Evolutionary conservation across 2,888 invertebrate genomes (phyloP), one percentile per base, ranked within the genome.

Genomic region (Polymixis lichenea): DNA sequence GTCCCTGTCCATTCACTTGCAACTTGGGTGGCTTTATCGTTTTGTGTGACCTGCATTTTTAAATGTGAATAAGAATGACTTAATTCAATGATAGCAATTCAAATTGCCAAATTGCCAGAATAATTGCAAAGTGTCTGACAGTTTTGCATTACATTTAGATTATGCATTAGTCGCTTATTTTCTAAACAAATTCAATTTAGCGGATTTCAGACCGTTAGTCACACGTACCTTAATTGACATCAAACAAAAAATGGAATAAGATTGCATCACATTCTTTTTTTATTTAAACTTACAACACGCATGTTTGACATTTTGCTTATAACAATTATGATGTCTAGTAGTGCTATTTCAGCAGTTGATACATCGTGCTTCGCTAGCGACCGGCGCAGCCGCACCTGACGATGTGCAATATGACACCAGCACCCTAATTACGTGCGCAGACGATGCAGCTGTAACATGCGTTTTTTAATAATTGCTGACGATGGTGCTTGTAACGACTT

Each of bases 321-420:
- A 9, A 25, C 6, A n/a, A n/a, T 17, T 8, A 15, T 17, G 15
- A 38, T 68, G 19, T 70, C 32, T 28, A 38, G 19, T 49, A 22
- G 19, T 69, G 71, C 64, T 49, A 17, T 49, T 11, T 43, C 74
- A 82, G 78, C 76, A 56, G 46, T 65, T 13, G 0, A 17, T 49
- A 15, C 6, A 15, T 2, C 13, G 60, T 2, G 58, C 56, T n/a
- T 58, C 28, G 66, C 62, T 53, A 62, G 69, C 49, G 62, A 46
- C n/a, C 19, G 69, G 49, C 49, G 71, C 77, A 7, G 19, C 51
- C 80, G 60, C 69, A 81, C 53, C 72, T 78, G 77, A 78, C 74
- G 1, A 8, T 49, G 32, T 32, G 75, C 53, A 78, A 80, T 53
- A 46, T 13, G 61, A 86, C 74, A 64, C 81, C 38, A 28, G 25